These are phyloP conservation scores for Beris morrisii DNA, from an alignment of 2,888 invertebrate genomes.

Conservation along the genomic window DNA sequence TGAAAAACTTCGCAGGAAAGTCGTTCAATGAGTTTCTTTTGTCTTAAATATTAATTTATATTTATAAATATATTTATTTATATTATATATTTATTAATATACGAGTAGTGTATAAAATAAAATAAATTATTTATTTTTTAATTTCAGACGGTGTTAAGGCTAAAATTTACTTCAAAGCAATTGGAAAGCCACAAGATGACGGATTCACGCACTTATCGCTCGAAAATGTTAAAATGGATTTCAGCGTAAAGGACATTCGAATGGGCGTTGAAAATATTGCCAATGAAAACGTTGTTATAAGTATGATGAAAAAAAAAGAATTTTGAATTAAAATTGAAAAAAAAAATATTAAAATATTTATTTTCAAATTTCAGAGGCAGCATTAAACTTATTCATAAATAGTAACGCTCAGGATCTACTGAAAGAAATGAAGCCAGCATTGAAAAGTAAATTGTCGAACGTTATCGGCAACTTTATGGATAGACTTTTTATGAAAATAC, in stretches of 20 bases:
- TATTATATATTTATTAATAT: too few species aligned
- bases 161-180: slow-evolving; percentile 79
- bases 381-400: slow-evolving; percentile 82
- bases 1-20: too few species aligned
- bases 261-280: slow-evolving; percentile 87
- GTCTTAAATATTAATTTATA: too few species aligned
- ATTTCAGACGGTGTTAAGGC: slow-evolving; percentile 76
- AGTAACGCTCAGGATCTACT: slow-evolving; percentile 81
- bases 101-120: slow-evolving; percentile 13
- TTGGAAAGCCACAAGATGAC: slow-evolving; percentile 62
- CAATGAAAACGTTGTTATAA: slow-evolving; percentile 76
- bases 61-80: too few species aligned
- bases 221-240: slow-evolving; percentile 81
- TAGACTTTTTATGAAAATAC: slow-evolving; percentile 73
- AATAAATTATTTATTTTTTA: background rate
- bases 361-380: slow-evolving; percentile 68
- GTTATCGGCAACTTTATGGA: slow-evolving; percentile 77
- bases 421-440: slow-evolving; percentile 84
- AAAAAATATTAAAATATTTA: slow-evolving; percentile 69
- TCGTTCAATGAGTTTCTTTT: too few species aligned
- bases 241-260: slow-evolving; percentile 77
- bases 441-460: slow-evolving; percentile 73
- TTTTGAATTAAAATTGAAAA: slow-evolving; percentile 60
- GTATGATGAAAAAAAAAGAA: slow-evolving; percentile 60
- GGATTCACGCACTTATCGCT: slow-evolving; percentile 70